Evolutionary conservation across 2,888 invertebrate species (phyloP).

Genomic region (Lottia scabra): DNA sequence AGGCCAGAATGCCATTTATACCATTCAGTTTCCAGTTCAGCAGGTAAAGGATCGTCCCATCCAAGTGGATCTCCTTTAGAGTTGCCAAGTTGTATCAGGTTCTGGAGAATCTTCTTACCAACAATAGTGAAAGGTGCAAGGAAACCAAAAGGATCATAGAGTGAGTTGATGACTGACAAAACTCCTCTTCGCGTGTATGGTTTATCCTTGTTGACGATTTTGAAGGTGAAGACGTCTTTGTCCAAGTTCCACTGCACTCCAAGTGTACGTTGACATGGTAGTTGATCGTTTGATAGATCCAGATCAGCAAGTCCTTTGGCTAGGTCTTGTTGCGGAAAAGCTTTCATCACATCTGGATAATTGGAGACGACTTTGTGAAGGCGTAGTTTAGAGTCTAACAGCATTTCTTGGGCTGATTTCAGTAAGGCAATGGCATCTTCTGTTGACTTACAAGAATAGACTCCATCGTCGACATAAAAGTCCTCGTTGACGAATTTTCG

Average conservation of each 20-base stretch:
- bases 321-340: not conserved
- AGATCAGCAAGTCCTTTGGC: not conserved
- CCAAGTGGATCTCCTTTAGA: not conserved
- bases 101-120: slow-evolving; percentile 1
- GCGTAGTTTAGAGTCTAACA: not conserved
- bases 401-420: not conserved
- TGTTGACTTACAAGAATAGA: slow-evolving; percentile 14
- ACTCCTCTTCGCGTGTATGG: slow-evolving; percentile 4
- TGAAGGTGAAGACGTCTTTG: not conserved
- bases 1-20: not conserved
- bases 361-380: slow-evolving; percentile 1
- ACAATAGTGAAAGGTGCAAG: not conserved
- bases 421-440: slow-evolving; percentile 11
- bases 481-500: slow-evolving; percentile 20
- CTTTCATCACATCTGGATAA: not conserved
- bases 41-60: not conserved
- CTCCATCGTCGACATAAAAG: slow-evolving; percentile 31
- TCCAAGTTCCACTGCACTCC: not conserved
- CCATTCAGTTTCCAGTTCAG: not conserved
- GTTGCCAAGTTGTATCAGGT: not conserved
- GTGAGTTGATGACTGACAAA: slow-evolving; percentile 5
- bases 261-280: not conserved
- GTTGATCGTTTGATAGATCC: not conserved
- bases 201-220: not conserved
- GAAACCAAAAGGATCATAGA: slow-evolving; percentile 7